Base-by-base conservation (phyloP, 1,140 invertebrate species). In the Nymphalis io region DNA sequence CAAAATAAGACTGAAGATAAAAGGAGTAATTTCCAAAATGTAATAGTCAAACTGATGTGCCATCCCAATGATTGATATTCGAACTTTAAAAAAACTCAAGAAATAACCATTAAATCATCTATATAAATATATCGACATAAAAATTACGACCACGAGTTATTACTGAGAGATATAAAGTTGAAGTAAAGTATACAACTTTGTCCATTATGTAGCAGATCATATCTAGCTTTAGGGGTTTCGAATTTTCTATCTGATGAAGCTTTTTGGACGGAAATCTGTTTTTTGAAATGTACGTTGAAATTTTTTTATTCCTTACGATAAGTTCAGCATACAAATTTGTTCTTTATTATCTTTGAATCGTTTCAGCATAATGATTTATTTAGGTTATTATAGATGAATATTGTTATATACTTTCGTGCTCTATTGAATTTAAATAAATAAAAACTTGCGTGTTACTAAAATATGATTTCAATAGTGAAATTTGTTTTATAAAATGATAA, bases 121-220 rank as follows among this genome's bases (percentile, higher is more conserved):
- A 60, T 60, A 64, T 65, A 60, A 55, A 63, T 66, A 72, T 62
- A 64, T 68, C 53, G 57, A 55, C 38, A 66, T 51, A 53, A 67
- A 74, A 74, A 70, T 70, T 60, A 70, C 51, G 63, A 33, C 53
- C 40, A n/a, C 44, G 48, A 68, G 48, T 68, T 74, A 72, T 72
- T 74, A 74, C 67, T 55, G 38, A 42, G 64, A 51, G 68, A 46
- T 70, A 70, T 72, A 74, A 74, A 74, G 68, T 68, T 71, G 61
- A 68, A 67, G 42, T 62, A 70, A 72, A 74, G 72, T 70, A 67
- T 67, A 60, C 68, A 74, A 74, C 55, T 74, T 74, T 44, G 48
- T 60, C 69, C 69, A 72, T 74, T 71, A 74, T 68, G 60, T 55
- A 20, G 44, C 21, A 48, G 68, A 71, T 71, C 60, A 53, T 74